A percentile compares a stretch with the other conserved stretches of the same genome.
These are phyloP conservation scores for Eremophila alpestris DNA, from an alignment of 2,797 vertebrate species.

Conservation along the genomic window DNA sequence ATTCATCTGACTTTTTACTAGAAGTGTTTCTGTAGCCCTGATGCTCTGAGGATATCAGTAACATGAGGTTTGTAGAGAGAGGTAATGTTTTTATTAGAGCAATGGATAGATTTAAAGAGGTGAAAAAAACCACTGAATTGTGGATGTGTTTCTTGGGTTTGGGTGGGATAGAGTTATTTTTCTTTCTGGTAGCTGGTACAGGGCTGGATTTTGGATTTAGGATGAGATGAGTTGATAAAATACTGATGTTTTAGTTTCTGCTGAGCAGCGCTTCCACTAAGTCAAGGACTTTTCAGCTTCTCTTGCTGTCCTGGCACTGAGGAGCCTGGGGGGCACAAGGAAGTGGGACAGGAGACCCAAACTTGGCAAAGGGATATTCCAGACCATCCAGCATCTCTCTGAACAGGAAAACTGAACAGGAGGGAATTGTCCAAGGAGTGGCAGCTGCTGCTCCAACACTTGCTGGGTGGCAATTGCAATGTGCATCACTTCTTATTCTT, in stretches of 20 bases:
- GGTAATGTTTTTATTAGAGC: neutral
- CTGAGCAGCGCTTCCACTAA: neutral
- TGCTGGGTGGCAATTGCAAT: neutral
- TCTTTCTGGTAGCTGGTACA: neutral
- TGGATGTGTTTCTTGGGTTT: neutral
- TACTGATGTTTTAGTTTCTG: neutral
- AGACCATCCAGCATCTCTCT: neutral
- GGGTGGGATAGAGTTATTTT: neutral
- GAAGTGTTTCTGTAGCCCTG: neutral
- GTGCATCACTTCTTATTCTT: neutral
- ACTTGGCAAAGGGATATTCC: neutral
- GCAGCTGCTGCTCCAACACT: neutral
- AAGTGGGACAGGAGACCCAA: neutral
- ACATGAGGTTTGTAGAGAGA: neutral
- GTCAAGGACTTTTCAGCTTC: neutral
- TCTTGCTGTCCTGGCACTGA: neutral
- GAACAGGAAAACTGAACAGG: neutral
- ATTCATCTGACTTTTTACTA: conserved; percentile 51
- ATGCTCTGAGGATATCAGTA: neutral
- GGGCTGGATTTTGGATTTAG: neutral
- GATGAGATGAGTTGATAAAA: neutral
- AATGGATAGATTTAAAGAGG: neutral
- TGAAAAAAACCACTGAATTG: neutral
- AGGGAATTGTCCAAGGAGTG: neutral
- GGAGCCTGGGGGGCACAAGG: neutral